Evolutionary conservation across 1,140 invertebrate species (phyloP), one percentile per base, ranked within the genome.

Genomic region (Ladona fulva): DNA sequence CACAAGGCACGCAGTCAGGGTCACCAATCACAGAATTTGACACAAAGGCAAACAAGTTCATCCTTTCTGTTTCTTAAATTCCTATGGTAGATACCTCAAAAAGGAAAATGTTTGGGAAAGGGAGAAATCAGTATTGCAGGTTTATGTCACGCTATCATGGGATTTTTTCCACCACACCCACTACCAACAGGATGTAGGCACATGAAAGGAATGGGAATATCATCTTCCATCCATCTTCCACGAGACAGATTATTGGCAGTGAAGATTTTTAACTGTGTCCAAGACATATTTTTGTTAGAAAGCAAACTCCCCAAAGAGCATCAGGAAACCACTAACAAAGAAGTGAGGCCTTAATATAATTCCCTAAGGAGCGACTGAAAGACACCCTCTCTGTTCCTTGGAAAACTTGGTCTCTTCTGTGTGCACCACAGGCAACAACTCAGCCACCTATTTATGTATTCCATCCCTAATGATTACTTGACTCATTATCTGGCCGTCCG

Each of bases 1-100:
- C 52, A 66, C 29, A 37, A 37, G 29, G 29, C 29, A 37, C 8
- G 52, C 52, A 66, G 52, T 66, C 52, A 66, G 52, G 16, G 14
- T 1, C 52, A 66, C 52, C 52, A 66, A 66, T 66, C 52, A 66
- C 52, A 66, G 52, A 66, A 66, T 66, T 66, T 66, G 52, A 66
- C 52, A 66, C 3, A 22, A 66, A 66, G 52, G 52, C 52, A 66
- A 16, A 16, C 52, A 66, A 37, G 29, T 37, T 37, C 1, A 37
- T 37, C 29, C 29, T 37, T 37, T 37, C 29, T 37, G 29, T 8
- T 5, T 37, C 8, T 8, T 37, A 37, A 37, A 37, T 37, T 37
- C 8, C 29, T 37, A 37, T 37, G 29, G 29, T 37, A 37, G 8
- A 37, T 37, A 37, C 29, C 29, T 16, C 52, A 66, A 22, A 22